phyloP scores from a whole-genome alignment of 35 echinoderm and acorn worm species.

The Apostichopus californicus region DNA sequence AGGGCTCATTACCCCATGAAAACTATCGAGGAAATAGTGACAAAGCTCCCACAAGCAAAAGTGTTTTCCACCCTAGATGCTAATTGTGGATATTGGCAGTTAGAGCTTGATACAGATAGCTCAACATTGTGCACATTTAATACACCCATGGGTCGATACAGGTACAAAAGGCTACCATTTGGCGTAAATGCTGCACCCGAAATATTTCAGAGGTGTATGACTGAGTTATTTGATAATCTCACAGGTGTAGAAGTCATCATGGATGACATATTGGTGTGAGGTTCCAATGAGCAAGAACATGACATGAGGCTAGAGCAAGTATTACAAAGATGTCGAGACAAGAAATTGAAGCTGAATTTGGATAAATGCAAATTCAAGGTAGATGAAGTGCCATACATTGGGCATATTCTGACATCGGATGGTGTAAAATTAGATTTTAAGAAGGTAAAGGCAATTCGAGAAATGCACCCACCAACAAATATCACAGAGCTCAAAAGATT shows the following conservation, averaged over 20 bases:
- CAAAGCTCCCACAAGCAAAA: conserved; percentile 47
- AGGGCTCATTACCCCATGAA: conserved; percentile 38
- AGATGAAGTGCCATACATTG: neutral
- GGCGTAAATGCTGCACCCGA: too few species aligned
- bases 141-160: too few species aligned
- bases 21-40: conserved; percentile 29
- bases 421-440: too few species aligned
- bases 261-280: neutral
- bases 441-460: too few species aligned
- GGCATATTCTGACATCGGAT: too few species aligned
- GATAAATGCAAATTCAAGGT: neutral
- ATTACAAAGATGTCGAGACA: neutral
- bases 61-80: conserved; percentile 53
- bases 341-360: neutral
- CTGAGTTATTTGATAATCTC: too few species aligned
- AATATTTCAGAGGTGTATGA: too few species aligned
- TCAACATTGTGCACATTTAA: conserved; percentile 65
- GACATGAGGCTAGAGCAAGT: neutral
- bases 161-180: too few species aligned
- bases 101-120: conserved; percentile 57
- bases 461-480: too few species aligned
- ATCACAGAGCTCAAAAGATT: too few species aligned
- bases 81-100: too few species aligned
- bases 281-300: neutral
- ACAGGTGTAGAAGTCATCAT: neutral